Percentiles rank a stretch among this genome's conserved stretches.
Conservation (phyloP, 1,140 invertebrate genomes). For the Spodoptera frugiperda region DNA sequence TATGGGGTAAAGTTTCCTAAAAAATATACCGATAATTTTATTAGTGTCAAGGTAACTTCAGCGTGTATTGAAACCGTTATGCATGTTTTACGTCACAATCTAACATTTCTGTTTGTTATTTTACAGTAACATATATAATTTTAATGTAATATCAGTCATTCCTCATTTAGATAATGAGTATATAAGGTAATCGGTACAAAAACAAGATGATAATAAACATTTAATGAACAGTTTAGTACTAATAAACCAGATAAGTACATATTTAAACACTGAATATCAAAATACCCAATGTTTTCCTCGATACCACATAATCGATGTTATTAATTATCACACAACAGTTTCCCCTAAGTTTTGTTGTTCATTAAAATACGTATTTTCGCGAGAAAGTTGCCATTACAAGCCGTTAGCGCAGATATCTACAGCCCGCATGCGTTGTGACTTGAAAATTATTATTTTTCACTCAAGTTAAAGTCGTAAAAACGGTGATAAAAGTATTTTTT, state of each 20-base stretch:
- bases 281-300: conserved; percentile 21
- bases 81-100: too few species aligned
- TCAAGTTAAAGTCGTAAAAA: conserved; percentile 20
- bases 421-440: conserved; percentile 63
- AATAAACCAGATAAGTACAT: conserved; percentile 10
- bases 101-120: too few species aligned
- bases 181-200: conserved; percentile 23
- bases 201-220: conserved; percentile 32
- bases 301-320: not conserved
- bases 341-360: conserved; percentile 60
- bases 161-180: not conserved
- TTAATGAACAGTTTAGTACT: conserved; percentile 10
- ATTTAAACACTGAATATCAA: conserved; percentile 18
- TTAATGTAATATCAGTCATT: not conserved
- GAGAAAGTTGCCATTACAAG: conserved; percentile 70
- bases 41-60: too few species aligned
- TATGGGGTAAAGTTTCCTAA: too few species aligned
- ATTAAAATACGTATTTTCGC: conserved; percentile 67
- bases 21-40: too few species aligned
- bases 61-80: too few species aligned
- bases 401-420: conserved; percentile 63
- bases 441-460: conserved; percentile 11
- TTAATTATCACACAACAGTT: conserved; percentile 11
- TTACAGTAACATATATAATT: too few species aligned
- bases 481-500: conserved; percentile 2